Evolutionary conservation across 2,113 vertebrate species (phyloP).

Genomic region (Syrmaticus mikado): DNA sequence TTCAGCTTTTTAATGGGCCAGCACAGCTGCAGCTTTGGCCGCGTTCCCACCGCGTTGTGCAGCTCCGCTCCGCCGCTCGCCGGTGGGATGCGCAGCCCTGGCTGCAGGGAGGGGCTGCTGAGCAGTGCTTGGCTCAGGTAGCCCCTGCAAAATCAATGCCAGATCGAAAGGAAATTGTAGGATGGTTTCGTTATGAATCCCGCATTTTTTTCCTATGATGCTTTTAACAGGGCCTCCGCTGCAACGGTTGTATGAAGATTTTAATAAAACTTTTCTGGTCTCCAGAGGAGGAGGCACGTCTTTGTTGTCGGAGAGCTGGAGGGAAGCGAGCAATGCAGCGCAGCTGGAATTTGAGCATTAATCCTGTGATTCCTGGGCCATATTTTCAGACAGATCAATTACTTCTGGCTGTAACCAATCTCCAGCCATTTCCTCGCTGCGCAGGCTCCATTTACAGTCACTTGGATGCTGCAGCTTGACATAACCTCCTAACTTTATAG

Average conservation of each 20-base stretch:
- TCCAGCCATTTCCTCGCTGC: conserved; percentile 64
- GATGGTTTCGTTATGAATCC: conserved; percentile 76
- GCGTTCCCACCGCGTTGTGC: conserved; percentile 60
- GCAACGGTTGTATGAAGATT: conserved; percentile 78
- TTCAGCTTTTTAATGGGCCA: conserved; percentile 85
- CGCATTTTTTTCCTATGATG: conserved; percentile 66
- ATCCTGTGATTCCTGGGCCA: conserved; percentile 72
- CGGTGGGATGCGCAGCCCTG: neutral
- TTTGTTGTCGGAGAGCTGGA: conserved; percentile 81
- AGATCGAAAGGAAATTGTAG: conserved; percentile 76
- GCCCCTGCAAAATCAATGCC: conserved; percentile 79
- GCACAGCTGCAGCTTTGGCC: conserved; percentile 88
- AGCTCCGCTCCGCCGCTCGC: neutral
- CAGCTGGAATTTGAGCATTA: conserved; percentile 78
- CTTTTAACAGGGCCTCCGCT: conserved; percentile 71
- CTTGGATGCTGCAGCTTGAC: conserved; percentile 68
- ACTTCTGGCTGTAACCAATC: conserved; percentile 77
- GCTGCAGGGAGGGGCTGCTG: conserved; percentile 44
- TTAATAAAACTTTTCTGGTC: conserved; percentile 81
- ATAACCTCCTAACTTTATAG: conserved; percentile 57
- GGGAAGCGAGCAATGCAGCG: conserved; percentile 75
- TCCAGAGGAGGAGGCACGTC: conserved; percentile 77
- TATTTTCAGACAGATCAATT: conserved; percentile 82
- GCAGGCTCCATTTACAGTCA: conserved; percentile 58
- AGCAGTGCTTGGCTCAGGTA: conserved; percentile 53